Evolutionary conservation across 2,888 invertebrate genomes (phyloP), one percentile per base, ranked within the genome.

Genomic region (Tromatobia lineatoria): DNA sequence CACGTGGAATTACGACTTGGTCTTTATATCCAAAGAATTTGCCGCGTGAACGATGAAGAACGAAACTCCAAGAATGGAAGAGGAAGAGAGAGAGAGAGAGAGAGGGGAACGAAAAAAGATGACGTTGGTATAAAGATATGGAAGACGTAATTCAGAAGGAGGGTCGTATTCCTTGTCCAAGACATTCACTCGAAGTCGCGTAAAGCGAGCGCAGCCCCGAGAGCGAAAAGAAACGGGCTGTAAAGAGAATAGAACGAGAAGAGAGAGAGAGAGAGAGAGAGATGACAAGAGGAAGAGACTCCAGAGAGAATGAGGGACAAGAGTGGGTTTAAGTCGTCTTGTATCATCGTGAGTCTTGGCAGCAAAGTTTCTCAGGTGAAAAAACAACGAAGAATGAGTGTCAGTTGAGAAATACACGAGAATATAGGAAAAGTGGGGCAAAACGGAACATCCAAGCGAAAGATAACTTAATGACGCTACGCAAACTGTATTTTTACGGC

Each of bases 251-350:
- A 29, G 42, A 34, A 23, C 13, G 76, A 64, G 38, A 25, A 42
- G 67, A 71, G 75, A 50, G 47, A 47, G 42, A 38, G 52, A 61
- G 70, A 71, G 25, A 11, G 45, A 54, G 69, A 42, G 45, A 54
- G 54, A 47, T 23, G 10, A 3, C 15, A 18, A 15, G 25, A 54
- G 18, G 20, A 18, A 47, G 61, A 71, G 75, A 42, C 11, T 34
- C 15, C 42, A 42, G 50, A 38, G 47, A 64, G 64, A 52, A 38
- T 15, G 66, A 88, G 86, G 82, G 86, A 80, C 75, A 86, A 80
- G 84, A 77, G 77, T 29, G 79, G 90, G 88, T 90, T 89, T 88
- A 88, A 90, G 90, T 91, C 92, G 88, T 93, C 92, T 93, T 92
- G 38, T 57, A 54, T 71, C 71, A 42, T 57, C 20, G 71, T 23